Evolutionary conservation across 2,113 vertebrate species (phyloP).

Genomic region (Microcebus murinus): DNA sequence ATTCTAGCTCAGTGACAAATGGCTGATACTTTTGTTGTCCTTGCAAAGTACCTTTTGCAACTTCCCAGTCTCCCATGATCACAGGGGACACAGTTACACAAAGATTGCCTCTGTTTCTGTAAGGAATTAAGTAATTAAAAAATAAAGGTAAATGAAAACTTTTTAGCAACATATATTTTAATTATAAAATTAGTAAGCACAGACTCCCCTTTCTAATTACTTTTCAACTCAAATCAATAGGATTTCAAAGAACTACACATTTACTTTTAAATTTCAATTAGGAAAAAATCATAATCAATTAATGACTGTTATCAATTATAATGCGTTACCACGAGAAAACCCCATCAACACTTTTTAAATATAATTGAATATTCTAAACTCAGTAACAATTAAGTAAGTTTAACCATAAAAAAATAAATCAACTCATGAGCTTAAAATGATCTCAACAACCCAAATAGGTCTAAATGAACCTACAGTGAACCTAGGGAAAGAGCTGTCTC

Average conservation of each 20-base stretch:
- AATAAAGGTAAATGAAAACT: background rate
- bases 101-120: background rate
- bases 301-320: slow-evolving; percentile 40
- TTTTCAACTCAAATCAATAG: slow-evolving; percentile 27
- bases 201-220: background rate
- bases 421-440: slow-evolving; percentile 8
- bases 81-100: background rate
- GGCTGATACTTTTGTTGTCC: background rate
- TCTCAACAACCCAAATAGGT: background rate
- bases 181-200: slow-evolving; percentile 22
- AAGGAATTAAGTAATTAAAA: slow-evolving; percentile 53
- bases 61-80: background rate
- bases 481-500: background rate
- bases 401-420: background rate
- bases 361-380: background rate
- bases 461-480: background rate
- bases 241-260: background rate
- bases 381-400: slow-evolving; percentile 27
- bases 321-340: background rate
- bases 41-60: background rate
- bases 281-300: slow-evolving; percentile 21
- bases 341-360: background rate
- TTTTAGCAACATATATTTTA: slow-evolving; percentile 22
- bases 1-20: background rate
- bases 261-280: slow-evolving; percentile 21